These are phyloP conservation scores for Prosopocoilus inquinatus DNA, from an alignment of 2,888 invertebrate genomes.

Conservation along the genomic window DNA sequence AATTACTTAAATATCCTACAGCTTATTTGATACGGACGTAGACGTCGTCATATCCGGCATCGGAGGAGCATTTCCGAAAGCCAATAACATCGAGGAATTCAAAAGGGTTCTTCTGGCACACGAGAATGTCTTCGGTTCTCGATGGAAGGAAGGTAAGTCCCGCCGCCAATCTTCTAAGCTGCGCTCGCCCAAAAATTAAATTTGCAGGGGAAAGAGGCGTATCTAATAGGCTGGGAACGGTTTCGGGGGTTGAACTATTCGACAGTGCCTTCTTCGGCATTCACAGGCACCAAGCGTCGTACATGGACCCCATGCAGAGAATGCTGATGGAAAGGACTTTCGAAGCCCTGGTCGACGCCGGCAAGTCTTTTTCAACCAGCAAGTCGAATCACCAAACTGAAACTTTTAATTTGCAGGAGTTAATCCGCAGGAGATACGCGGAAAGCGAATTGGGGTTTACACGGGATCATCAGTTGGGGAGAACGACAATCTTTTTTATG, in stretches of 20 bases:
- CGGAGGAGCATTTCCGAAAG: constrained; percentile 59
- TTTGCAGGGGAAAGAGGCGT: constrained; percentile 42
- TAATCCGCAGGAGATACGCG: constrained; percentile 48
- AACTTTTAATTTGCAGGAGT: constrained; percentile 39
- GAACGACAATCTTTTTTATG: constrained; percentile 54
- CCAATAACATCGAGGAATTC: constrained; percentile 60
- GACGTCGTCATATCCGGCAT: constrained; percentile 54
- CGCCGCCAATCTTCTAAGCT: background rate
- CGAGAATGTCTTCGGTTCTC: constrained; percentile 36
- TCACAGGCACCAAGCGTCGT: constrained; percentile 50
- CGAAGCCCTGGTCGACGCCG: constrained; percentile 53
- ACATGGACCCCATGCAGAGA: constrained; percentile 53
- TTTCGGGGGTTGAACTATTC: constrained; percentile 44
- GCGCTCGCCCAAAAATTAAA: constrained; percentile 5
- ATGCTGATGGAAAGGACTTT: constrained; percentile 49
- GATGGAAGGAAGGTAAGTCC: constrained; percentile 43
- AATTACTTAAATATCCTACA: too few species aligned
- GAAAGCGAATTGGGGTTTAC: constrained; percentile 49
- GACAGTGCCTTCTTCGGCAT: constrained; percentile 54
- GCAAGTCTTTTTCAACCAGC: constrained; percentile 32
- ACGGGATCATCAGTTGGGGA: constrained; percentile 51
- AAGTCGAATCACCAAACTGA: background rate
- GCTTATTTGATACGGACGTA: too few species aligned
- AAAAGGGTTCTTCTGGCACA: constrained; percentile 54
- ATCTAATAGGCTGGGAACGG: constrained; percentile 44